phyloP scores from a whole-genome alignment of 1,140 invertebrate genomes.

The Palaemon carinicauda region DNA sequence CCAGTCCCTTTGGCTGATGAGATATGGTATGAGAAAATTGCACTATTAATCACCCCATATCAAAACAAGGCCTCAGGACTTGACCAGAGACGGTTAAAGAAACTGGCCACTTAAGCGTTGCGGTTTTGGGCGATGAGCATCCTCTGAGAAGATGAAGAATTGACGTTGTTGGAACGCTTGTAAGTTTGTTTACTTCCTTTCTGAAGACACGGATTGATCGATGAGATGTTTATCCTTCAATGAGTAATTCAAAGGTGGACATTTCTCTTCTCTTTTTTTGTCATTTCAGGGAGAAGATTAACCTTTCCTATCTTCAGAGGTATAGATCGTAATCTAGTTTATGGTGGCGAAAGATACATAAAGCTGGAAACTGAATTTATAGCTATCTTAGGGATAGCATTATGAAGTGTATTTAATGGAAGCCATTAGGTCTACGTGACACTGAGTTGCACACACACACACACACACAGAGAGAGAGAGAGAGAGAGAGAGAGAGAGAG shows the following conservation, averaged over 20 bases:
- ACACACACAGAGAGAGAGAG: too few relatives aligned
- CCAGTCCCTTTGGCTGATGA: constrained; percentile 36
- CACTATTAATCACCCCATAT: constrained; percentile 57
- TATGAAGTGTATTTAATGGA: too few relatives aligned
- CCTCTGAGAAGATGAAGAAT: constrained; percentile 37
- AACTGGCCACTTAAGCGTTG: constrained; percentile 49
- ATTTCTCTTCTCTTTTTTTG: not conserved
- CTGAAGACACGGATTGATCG: not conserved
- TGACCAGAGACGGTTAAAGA: constrained; percentile 43
- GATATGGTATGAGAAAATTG: constrained; percentile 56
- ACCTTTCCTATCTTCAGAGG: too few relatives aligned
- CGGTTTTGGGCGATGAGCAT: constrained; percentile 26
- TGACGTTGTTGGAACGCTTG: constrained; percentile 12
- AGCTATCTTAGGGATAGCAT: too few relatives aligned
- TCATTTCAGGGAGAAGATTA: too few relatives aligned
- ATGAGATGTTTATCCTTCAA: not conserved
- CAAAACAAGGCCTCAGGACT: constrained; percentile 52
- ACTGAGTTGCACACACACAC: too few relatives aligned
- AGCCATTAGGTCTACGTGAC: too few relatives aligned
- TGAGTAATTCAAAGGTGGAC: not conserved
- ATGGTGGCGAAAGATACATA: too few relatives aligned
- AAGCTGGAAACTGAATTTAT: too few relatives aligned
- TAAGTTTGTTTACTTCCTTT: constrained; percentile 35
- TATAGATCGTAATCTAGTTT: too few relatives aligned
- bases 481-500: too few relatives aligned